Conservation (phyloP, 2,888 invertebrate genomes). For the Tiphia femorata region DNA sequence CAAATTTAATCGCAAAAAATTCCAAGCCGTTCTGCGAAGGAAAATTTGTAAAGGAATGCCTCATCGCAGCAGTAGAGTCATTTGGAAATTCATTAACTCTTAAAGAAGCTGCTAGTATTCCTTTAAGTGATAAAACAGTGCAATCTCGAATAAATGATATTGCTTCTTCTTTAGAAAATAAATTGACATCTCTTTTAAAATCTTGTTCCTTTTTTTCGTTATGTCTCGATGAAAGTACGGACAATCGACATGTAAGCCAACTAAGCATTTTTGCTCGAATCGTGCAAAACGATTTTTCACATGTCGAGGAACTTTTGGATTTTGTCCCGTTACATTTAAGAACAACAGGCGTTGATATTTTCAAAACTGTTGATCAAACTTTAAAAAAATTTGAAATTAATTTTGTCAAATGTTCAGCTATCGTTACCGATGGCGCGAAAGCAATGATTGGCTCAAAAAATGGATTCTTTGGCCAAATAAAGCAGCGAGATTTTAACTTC, state of each 20-base stretch:
- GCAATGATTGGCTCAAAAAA: not conserved
- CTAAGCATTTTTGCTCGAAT: not conserved
- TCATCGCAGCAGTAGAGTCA: not conserved
- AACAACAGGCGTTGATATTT: not conserved
- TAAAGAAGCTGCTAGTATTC: not conserved
- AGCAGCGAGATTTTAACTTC: not conserved
- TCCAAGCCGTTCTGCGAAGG: not conserved
- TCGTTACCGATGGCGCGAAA: not conserved
- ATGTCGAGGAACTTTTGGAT: not conserved
- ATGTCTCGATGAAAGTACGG: conserved; percentile 5
- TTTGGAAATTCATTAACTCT: not conserved
- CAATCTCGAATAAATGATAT: too few relatives aligned
- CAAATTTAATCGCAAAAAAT: not conserved
- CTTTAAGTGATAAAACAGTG: not conserved
- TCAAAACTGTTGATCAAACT: not conserved
- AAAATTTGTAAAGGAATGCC: not conserved
- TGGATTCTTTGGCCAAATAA: not conserved
- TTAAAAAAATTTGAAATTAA: too few relatives aligned
- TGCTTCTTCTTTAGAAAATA: not conserved
- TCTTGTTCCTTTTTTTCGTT: not conserved
- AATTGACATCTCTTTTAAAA: not conserved
- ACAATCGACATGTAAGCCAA: not conserved
- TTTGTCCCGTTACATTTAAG: not conserved
- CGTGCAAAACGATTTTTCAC: not conserved
- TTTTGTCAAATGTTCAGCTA: not conserved